Base-by-base conservation (phyloP, 2,888 invertebrate genomes). In the Corbicula japonica region DNA sequence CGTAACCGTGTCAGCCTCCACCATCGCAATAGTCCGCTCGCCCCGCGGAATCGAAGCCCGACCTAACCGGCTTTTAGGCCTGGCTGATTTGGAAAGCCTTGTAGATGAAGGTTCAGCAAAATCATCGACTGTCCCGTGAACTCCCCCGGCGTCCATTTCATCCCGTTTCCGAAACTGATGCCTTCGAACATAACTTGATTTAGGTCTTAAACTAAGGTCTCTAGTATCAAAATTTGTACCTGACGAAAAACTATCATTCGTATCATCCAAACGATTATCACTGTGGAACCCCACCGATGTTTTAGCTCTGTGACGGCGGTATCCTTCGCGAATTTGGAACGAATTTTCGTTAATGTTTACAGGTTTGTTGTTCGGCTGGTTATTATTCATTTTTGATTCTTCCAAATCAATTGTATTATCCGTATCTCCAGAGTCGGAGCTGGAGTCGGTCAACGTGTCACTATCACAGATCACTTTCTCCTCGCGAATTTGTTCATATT, bases 251-350 rank as follows among this genome's bases (percentile, higher is more conserved):
- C 10, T 44, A 38, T 72, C 44, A 52, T 54, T 54, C 15, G 26
- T 66, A 18, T 26, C 71, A 34, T 54, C 26, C 21, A 62, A 61
- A 65, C 34, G 65, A 52, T 62, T 76, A 28, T 86, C 83, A 62
- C 78, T 84, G 73, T 85, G 78, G 83, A 88, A 89, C 65, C 89
- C 89, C 66, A 89, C 81, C 54, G 88, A 87, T 30, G 89, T 88
- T 73, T 85, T 83, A 34, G 84, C 87, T 28, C 89, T 77, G 15
- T 83, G 83, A 0, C 83, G 80, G 50, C 66, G 74, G 56, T 81
- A 83, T 56, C 62, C 62, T 8, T 61, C 62, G 2, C 75, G 80
- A 26, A 60, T 66, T 30, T 77, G n/a, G n/a, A n/a, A n/a, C n/a
- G n/a, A n/a, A 30, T 77, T 71, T 26, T 38, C 41, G 3, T 41